Evolutionary conservation across 2,797 vertebrate species (phyloP), one percentile per base, ranked within the genome.

Genomic region (Thunnus albacares): DNA sequence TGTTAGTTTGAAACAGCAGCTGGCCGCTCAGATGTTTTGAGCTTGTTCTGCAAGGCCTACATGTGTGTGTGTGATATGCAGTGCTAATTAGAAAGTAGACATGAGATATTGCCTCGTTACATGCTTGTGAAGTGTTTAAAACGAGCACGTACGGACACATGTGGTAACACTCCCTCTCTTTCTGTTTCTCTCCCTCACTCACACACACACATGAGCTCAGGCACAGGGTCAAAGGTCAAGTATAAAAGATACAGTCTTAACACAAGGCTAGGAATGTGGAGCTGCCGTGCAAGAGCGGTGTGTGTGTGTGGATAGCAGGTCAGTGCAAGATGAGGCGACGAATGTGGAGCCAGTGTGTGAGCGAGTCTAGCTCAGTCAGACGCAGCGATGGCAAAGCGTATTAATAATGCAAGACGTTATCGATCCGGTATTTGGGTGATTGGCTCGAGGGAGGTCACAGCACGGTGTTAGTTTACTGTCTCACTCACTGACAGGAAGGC

Each of bases 301-400:
- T 30, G 24, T 24, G 83, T 80, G 88, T 86, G 87, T 65, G 62
- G 79, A 83, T 87, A 57, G 71, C 88, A 83, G 69, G 67, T 38
- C n/a, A 17, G 86, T 93, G 91, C 11, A 63, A 93, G 80, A 53
- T 66, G 84, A 79, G 60, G 76, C 61, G 57, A 78, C 70, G 57
- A 91, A 94, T 93, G 86, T 94, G 87, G 89, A 93, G 87, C 53
- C 75, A 26, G 64, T 35, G 82, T 90, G 90, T 30, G 79, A 95
- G 79, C 26, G 43, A 49, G 79, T 74, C 51, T 59, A 57, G 26
- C 80, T 75, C 74, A 52, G 49, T 80, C 53, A 76, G 77, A 67
- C 45, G 15, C 65, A 35, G 63, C 49, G 71, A 79, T 61, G 61
- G 41, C 15, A 72, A 71, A 63, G 66, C 5, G 59, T 74, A 80